Evolutionary conservation across 2,797 vertebrate genomes (phyloP), one percentile per base, ranked within the genome.

Genomic region (Carapus acus): DNA sequence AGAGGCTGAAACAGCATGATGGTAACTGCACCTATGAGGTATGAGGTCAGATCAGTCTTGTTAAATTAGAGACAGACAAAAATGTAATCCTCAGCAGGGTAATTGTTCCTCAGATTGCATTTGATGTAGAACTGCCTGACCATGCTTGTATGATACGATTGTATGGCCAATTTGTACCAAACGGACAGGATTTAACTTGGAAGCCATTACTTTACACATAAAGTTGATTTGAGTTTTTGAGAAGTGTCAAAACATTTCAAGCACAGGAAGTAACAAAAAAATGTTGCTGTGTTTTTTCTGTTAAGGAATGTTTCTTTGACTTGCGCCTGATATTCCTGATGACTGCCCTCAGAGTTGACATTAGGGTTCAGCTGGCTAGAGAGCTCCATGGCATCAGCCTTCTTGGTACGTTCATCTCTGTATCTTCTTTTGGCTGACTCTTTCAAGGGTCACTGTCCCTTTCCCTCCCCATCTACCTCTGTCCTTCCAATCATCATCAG

Each of bases 291-390:
- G 9, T 6, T 15, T 7, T 14, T 9, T 60, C 19, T 73, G 11
- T 52, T 8, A 41, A 85, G 83, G 78, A 94, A 13, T 89, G 88
- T 56, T 94, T 96, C 83, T 96, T 94, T 0, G 92, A 94, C 76
- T 46, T 95, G 79, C 89, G 93, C 1, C 88, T 96, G 18, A 90
- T 90, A 13, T 95, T 96, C 82, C 73, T 95, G 76, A 82, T 96
- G 42, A 96, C 93, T 0, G 94, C 94, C 0, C 80, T 94, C 9
- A 82, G 91, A 12, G 80, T 91, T 15, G 93, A 94, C 7, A 44
- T 92, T 43, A 82, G 94, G n/a, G 80, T 82, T 55, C 91, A 92
- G 77, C 85, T 97, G 3, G 88, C 90, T 14, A 85, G 81, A 17
- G 90, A 97, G 74, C 91, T 94, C 21, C 86, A 86, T 0, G 94